phyloP scores from a whole-genome alignment of 2,797 vertebrate genomes.

The Brotula barbata region DNA sequence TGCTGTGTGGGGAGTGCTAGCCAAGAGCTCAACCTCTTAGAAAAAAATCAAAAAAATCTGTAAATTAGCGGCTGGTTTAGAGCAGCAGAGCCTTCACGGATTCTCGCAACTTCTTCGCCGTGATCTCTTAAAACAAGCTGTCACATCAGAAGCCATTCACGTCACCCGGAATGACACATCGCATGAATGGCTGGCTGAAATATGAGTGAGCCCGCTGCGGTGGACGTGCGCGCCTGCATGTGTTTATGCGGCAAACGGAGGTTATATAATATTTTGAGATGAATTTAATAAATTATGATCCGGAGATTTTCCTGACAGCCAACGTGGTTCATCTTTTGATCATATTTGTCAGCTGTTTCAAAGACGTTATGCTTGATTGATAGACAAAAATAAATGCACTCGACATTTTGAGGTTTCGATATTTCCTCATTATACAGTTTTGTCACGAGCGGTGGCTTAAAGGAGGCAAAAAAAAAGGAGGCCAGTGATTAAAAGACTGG shows the following conservation, averaged over 20 bases:
- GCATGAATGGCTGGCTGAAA: conserved; percentile 17
- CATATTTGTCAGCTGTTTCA: conserved; percentile 36
- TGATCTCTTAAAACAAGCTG: conserved; percentile 26
- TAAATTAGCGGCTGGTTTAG: conserved; percentile 54
- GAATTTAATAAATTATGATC: conserved; percentile 52
- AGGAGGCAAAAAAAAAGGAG: conserved; percentile 30
- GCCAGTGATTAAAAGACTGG: conserved; percentile 42
- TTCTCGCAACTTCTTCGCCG: conserved; percentile 36
- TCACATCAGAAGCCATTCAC: conserved; percentile 24
- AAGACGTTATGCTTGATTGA: conserved; percentile 51
- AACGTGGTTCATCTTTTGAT: conserved; percentile 46
- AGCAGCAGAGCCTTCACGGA: conserved; percentile 23
- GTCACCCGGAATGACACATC: conserved; percentile 23
- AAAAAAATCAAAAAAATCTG: conserved; percentile 57
- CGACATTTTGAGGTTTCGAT: conserved; percentile 48
- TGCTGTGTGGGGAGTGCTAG: conserved; percentile 46
- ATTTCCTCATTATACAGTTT: conserved; percentile 51
- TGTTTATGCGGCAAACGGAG: conserved; percentile 19
- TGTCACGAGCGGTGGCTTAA: conserved; percentile 39
- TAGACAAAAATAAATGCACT: conserved; percentile 34
- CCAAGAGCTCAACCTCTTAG: conserved; percentile 58
- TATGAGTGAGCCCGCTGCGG: conserved; percentile 13
- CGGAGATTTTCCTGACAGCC: conserved; percentile 40
- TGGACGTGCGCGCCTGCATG: not conserved
- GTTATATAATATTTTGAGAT: conserved; percentile 41